Evolutionary conservation across 2,113 vertebrate genomes (phyloP).

Genomic region (Boulengeromyrus knoepffleri): DNA sequence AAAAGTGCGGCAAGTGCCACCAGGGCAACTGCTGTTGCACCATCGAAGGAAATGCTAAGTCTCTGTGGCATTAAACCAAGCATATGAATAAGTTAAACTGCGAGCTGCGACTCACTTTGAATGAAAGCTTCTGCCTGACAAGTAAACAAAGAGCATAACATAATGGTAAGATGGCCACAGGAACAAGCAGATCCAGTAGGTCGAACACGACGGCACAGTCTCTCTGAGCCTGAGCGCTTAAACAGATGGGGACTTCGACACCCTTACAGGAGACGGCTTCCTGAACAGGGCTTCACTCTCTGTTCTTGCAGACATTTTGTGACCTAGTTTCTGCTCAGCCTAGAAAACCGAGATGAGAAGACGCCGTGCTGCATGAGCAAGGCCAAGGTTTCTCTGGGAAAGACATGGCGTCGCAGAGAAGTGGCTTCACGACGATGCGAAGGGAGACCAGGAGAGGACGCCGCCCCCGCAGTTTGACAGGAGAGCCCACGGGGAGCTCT

Average conservation of each 20-base stretch:
- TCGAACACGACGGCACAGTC: not conserved
- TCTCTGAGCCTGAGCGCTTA: not conserved
- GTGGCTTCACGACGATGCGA: not conserved
- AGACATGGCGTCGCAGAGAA: not conserved
- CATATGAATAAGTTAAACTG: not conserved
- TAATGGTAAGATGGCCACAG: not conserved
- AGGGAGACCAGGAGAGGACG: not conserved
- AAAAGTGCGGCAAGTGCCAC: not conserved
- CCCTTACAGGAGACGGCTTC: not conserved
- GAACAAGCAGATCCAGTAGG: not conserved
- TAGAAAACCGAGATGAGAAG: not conserved
- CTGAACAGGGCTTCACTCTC: not conserved
- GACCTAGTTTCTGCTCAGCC: conserved; percentile 2
- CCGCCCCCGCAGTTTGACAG: not conserved
- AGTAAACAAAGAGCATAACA: not conserved
- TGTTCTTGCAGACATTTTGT: not conserved
- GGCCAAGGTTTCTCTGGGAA: not conserved
- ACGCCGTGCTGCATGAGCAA: not conserved
- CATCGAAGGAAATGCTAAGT: not conserved
- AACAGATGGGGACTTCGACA: not conserved
- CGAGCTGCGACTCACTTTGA: not conserved
- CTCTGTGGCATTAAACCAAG: not conserved
- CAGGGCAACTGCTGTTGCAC: not conserved
- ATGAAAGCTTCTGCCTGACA: not conserved
- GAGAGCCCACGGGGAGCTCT: not conserved